phyloP scores from a whole-genome alignment of 2,888 invertebrate species.

The Lapara coniferarum region DNA sequence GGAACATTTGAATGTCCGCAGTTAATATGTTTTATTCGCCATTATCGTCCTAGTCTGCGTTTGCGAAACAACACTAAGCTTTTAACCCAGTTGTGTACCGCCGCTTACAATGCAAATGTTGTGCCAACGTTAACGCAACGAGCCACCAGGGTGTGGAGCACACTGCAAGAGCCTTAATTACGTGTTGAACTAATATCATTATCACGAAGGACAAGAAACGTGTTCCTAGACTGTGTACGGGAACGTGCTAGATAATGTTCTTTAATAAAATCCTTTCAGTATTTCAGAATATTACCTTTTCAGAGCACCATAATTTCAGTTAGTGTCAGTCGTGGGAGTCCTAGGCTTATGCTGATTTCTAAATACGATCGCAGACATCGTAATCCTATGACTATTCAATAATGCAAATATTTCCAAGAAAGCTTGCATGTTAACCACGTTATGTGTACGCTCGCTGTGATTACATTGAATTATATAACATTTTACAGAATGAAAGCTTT shows the following conservation, averaged over 20 bases:
- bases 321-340: background rate
- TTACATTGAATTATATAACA: background rate
- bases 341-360: background rate
- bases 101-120: conserved; percentile 61
- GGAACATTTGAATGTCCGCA: background rate
- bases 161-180: conserved; percentile 12
- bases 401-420: background rate
- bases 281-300: background rate
- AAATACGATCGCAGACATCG: background rate
- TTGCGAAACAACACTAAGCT: conserved; percentile 64
- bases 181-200: conserved; percentile 7
- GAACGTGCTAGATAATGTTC: no score
- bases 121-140: conserved; percentile 50
- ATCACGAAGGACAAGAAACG: conserved; percentile 1
- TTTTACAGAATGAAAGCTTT: background rate
- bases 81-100: conserved; percentile 65
- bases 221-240: background rate
- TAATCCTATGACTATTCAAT: conserved; percentile 13
- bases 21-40: conserved; percentile 35
- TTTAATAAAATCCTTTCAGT: background rate
- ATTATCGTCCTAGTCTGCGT: conserved; percentile 42
- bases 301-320: background rate
- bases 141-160: conserved; percentile 20
- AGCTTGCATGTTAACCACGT: background rate
- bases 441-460: background rate